These are phyloP conservation scores for Thymallus thymallus DNA, from an alignment of 2,113 vertebrate genomes.

Conservation along the genomic window DNA sequence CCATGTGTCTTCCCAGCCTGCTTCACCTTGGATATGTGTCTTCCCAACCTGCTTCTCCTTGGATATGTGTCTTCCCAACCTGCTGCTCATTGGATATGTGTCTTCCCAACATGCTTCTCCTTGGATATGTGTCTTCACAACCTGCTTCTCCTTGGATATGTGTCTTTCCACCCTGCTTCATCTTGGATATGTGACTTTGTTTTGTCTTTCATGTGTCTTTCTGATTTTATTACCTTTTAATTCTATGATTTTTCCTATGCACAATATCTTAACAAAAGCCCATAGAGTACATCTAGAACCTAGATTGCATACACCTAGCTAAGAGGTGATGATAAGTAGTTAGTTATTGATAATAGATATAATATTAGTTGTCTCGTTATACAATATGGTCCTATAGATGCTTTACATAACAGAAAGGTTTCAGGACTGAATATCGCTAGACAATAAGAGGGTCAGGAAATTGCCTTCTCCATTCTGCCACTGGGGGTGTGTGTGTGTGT, in stretches of 20 bases:
- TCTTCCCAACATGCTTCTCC: slow-evolving; percentile 43
- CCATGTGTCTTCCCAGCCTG: slow-evolving; percentile 10
- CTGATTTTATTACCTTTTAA: background rate
- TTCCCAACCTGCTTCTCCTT: slow-evolving; percentile 46
- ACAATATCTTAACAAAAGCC: slow-evolving; percentile 44
- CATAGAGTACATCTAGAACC: slow-evolving; percentile 30
- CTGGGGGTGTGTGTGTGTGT: slow-evolving; percentile 18
- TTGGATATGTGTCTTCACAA: background rate
- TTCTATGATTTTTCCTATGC: slow-evolving; percentile 14
- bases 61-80: background rate
- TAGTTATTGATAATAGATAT: slow-evolving; percentile 51
- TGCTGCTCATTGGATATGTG: slow-evolving; percentile 31
- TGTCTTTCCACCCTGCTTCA: slow-evolving; percentile 26
- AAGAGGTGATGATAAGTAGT: slow-evolving; percentile 50
- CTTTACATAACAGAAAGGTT: slow-evolving; percentile 53
- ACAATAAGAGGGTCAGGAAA: slow-evolving; percentile 73
- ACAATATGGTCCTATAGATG: slow-evolving; percentile 48
- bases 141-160: too few relatives aligned
- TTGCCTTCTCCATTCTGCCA: slow-evolving; percentile 55
- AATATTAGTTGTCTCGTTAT: slow-evolving; percentile 54
- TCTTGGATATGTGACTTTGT: slow-evolving; percentile 2
- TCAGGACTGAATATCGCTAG: slow-evolving; percentile 60
- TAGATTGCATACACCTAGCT: slow-evolving; percentile 23
- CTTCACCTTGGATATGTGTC: slow-evolving; percentile 24
- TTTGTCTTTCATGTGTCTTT: background rate